These are phyloP conservation scores for Caenorhabditis afra DNA, from an alignment of 2,888 invertebrate genomes.

Conservation along the genomic window DNA sequence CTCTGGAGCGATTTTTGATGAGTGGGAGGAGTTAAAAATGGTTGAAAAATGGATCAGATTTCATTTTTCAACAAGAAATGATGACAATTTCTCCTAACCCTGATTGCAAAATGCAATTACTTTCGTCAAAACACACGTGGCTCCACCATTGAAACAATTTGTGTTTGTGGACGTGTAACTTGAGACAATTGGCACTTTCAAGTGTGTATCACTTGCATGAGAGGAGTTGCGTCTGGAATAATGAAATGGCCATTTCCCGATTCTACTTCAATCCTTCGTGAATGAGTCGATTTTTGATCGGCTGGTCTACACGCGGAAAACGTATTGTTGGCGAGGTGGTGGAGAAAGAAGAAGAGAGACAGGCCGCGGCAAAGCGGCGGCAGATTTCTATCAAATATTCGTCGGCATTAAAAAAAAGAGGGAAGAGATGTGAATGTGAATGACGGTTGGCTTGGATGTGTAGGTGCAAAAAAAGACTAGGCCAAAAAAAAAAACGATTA, in stretches of 20 bases:
- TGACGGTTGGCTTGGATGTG: too few species aligned
- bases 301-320: too few species aligned
- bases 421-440: too few species aligned
- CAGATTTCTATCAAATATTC: too few species aligned
- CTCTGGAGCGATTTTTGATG: constrained; percentile 31
- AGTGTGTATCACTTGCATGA: neutral
- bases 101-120: constrained; percentile 7
- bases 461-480: too few species aligned
- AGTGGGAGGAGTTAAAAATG: neutral
- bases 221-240: neutral
- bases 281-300: too few species aligned
- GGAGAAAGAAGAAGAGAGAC: too few species aligned
- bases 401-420: too few species aligned
- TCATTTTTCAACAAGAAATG: neutral
- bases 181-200: constrained; percentile 10
- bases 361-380: too few species aligned
- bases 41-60: constrained; percentile 12
- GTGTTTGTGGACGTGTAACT: constrained; percentile 21
- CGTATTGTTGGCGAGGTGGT: too few species aligned
- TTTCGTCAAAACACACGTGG: neutral
- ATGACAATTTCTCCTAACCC: neutral
- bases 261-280: neutral
- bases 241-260: neutral
- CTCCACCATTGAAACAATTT: constrained; percentile 31
- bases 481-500: too few species aligned